phyloP scores from a whole-genome alignment of 1,140 invertebrate genomes.

The Formica exsecta region DNA sequence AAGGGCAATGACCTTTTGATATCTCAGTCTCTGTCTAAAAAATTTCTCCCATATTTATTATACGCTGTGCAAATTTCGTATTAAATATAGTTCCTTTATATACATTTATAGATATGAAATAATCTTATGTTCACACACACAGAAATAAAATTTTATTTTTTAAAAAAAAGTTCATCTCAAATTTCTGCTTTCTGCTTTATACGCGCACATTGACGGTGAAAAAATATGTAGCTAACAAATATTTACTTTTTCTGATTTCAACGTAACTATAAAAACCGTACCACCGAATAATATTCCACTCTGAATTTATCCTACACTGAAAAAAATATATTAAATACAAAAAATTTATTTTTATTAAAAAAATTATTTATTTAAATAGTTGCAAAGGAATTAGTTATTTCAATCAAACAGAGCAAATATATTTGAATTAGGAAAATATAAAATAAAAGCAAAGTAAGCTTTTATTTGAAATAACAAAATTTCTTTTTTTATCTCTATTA shows the following conservation, averaged over 20 bases:
- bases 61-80: neutral
- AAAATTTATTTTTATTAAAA: no score
- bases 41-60: neutral
- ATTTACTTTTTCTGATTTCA: neutral
- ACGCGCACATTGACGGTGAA: neutral
- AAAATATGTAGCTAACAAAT: neutral
- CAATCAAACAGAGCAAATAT: no score
- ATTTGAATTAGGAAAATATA: no score
- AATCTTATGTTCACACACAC: neutral
- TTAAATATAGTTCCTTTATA: no score
- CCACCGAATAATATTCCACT: neutral
- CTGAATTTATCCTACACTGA: neutral
- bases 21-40: neutral
- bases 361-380: no score
- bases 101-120: neutral
- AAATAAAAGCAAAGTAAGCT: no score
- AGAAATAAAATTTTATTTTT: neutral
- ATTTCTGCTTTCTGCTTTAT: neutral
- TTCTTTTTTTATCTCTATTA: no score
- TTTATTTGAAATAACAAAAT: no score
- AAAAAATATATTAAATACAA: no score
- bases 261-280: conserved; percentile 7
- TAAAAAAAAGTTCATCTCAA: neutral
- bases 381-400: no score
- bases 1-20: conserved; percentile 1